Evolutionary conservation across 2,113 vertebrate species (phyloP).

Genomic region (Craseonycteris thonglongyai): DNA sequence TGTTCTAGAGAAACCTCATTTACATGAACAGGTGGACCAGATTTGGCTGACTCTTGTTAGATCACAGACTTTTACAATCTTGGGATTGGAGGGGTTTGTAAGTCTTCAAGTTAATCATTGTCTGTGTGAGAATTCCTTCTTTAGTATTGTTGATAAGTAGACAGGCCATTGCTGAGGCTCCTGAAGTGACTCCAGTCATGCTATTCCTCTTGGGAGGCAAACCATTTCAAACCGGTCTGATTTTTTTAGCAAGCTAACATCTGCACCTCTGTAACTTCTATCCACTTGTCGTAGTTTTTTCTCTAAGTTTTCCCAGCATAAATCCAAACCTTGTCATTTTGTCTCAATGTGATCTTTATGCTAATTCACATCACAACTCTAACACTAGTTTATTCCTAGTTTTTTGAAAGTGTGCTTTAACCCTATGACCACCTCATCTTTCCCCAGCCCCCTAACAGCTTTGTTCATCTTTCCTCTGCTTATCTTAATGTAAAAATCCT

Average conservation of each 20-base stretch:
- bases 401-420: background rate
- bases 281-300: background rate
- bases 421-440: background rate
- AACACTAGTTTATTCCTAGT: background rate
- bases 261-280: background rate
- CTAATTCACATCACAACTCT: background rate
- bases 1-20: background rate
- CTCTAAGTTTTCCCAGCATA: background rate
- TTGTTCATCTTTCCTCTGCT: background rate
- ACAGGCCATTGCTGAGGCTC: background rate
- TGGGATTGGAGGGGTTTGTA: background rate
- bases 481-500: background rate
- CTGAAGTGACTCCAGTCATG: background rate
- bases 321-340: background rate
- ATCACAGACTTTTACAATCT: background rate
- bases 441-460: background rate
- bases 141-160: background rate
- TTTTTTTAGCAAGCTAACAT: background rate
- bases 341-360: background rate
- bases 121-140: background rate
- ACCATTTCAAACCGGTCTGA: background rate
- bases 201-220: background rate
- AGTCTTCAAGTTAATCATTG: background rate
- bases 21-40: background rate
- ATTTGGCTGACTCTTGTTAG: background rate